Percentiles rank a stretch among this genome's conserved stretches.
Evolutionary conservation across 1,140 invertebrate genomes (phyloP).

Genomic region (Brachystomella parvula): DNA sequence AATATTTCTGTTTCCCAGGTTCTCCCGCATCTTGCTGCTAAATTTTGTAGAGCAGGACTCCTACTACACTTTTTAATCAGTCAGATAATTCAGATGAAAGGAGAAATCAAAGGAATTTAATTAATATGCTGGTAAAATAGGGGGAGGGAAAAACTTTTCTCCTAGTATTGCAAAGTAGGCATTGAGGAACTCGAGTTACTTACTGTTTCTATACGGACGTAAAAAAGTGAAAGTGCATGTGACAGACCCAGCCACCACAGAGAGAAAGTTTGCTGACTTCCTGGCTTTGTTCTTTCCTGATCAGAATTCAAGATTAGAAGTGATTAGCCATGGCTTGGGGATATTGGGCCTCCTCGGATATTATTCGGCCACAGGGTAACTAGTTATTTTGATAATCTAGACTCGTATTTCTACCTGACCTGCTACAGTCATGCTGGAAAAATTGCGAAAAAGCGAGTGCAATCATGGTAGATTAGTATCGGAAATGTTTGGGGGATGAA

Average conservation of each 20-base stretch:
- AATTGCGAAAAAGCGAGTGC: background rate
- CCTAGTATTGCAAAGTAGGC: too few relatives aligned
- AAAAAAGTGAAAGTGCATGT: too few relatives aligned
- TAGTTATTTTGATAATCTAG: background rate
- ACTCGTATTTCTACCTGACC: background rate
- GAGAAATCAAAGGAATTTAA: too few relatives aligned
- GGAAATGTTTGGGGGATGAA: background rate
- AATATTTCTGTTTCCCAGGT: too few relatives aligned
- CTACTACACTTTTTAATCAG: too few relatives aligned
- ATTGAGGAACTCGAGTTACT: too few relatives aligned
- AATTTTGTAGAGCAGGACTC: too few relatives aligned
- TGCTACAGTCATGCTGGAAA: background rate
- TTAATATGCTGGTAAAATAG: too few relatives aligned
- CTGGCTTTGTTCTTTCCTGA: background rate
- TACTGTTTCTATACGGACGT: too few relatives aligned
- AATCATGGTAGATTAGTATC: background rate
- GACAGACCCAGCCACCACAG: background rate
- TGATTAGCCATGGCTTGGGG: conserved; percentile 36
- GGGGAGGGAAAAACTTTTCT: too few relatives aligned
- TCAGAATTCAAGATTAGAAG: background rate
- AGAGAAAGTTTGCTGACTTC: background rate
- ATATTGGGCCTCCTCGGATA: conserved; percentile 37
- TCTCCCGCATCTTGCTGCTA: too few relatives aligned
- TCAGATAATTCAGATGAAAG: too few relatives aligned
- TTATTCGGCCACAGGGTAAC: conserved; percentile 23